Base-by-base conservation (phyloP, 2,113 vertebrate genomes). In the Lasiurus borealis region DNA sequence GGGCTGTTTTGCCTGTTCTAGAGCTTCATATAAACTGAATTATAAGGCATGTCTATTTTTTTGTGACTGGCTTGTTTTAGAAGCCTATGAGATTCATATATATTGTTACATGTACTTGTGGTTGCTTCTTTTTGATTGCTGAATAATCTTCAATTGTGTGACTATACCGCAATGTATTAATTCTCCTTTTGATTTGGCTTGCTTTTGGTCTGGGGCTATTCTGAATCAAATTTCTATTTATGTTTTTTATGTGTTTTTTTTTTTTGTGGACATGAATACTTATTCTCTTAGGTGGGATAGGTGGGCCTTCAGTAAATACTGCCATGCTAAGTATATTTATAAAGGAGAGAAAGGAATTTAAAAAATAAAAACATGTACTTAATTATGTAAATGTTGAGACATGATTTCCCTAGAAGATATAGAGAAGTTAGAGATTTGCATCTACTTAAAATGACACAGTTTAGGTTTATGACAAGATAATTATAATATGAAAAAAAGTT, bases 191-290 rank as follows among this genome's bases (percentile, higher is more conserved):
- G 64, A 80, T 57, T 36, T 88, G 44, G 19, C 8, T 21, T 77
- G 48, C 85, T 84, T 84, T 52, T 80, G 71, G 29, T 71, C 46
- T n/a, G n/a, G 46, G 21, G 44, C 46, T 82, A 50, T 71, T 62
- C 69, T 69, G 84, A 91, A 86, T 69, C 62, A 75, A 87, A 15
- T 21, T 90, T 59, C 25, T 90, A 90, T 93, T 25, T 81, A 81
- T 19, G 68, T 75, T 62, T 84, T 44, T 46, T 62, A 81, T 54
- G 57, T 40, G 40, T 40, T 40, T 40, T 40, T 40, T 9, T 57
- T 14, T 88, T 92, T 80, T 78, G 64, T 85, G 81, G n/a, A 50
- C 25, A 6, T 71, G 27, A 90, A 68, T 48, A 75, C 10, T 62
- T 72, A n/a, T 5, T 18, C 66, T 89, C 86, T 85, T 85, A 44